These are phyloP conservation scores for Dinocampus coccinellae DNA, from an alignment of 2,888 invertebrate species.

Conservation along the genomic window DNA sequence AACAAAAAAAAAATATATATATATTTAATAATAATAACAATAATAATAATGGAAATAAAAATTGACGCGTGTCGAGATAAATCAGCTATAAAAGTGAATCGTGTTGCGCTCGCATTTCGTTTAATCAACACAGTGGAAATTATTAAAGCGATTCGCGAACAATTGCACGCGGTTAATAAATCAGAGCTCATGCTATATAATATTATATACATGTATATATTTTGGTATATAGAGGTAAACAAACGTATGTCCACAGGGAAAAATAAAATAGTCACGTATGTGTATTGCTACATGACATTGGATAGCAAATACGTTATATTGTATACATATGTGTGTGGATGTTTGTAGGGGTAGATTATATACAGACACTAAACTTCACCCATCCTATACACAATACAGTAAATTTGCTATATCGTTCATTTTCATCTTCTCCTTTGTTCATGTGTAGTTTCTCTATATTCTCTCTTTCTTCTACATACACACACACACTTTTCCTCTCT, in stretches of 20 bases:
- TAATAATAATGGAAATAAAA: background rate
- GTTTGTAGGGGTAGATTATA: too few relatives aligned
- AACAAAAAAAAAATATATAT: conserved; percentile 19
- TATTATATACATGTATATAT: conserved; percentile 3
- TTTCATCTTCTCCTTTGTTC: too few relatives aligned
- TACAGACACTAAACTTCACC: too few relatives aligned
- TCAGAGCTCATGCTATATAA: conserved; percentile 55
- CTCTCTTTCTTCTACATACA: background rate
- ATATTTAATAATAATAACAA: background rate
- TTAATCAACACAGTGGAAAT: conserved; percentile 63
- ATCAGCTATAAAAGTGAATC: conserved; percentile 64
- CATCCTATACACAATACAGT: conserved; percentile 26
- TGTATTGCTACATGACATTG: too few relatives aligned
- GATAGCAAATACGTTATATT: too few relatives aligned
- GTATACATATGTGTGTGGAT: too few relatives aligned
- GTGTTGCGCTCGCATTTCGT: conserved; percentile 44
- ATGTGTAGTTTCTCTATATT: conserved; percentile 10
- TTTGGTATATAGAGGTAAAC: background rate
- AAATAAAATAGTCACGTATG: too few relatives aligned
- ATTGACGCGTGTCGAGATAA: conserved; percentile 44
- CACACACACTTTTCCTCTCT: background rate
- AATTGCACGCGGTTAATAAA: conserved; percentile 64
- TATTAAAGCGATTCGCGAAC: conserved; percentile 64
- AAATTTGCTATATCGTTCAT: background rate
- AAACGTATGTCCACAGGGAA: background rate